phyloP scores from a whole-genome alignment of 2,888 invertebrate genomes.

The Altica lythri region DNA sequence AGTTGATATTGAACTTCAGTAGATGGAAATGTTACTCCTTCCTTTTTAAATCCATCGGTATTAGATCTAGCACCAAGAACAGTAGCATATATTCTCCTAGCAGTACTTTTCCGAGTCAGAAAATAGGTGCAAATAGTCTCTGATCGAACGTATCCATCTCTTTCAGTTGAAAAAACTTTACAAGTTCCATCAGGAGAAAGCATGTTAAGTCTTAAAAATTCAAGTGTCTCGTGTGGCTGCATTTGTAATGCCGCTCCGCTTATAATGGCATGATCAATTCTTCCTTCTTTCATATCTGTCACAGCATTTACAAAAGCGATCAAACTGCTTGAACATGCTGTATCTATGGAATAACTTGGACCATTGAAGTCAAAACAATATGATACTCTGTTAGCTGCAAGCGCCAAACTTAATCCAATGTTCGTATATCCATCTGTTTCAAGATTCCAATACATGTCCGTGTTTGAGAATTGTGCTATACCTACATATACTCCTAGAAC shows the following conservation, averaged over 20 bases:
- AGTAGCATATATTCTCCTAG: constrained; percentile 58
- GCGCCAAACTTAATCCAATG: background rate
- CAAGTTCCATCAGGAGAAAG: constrained; percentile 8
- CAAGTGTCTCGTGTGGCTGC: background rate
- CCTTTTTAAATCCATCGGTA: constrained; percentile 51
- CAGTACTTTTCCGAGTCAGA: constrained; percentile 50
- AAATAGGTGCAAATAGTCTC: constrained; percentile 57
- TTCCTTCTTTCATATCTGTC: constrained; percentile 29
- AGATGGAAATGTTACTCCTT: constrained; percentile 53
- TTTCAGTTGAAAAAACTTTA: constrained; percentile 31
- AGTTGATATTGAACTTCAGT: constrained; percentile 64
- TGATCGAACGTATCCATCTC: constrained; percentile 51
- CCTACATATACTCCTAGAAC: constrained; percentile 12
- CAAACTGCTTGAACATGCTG: constrained; percentile 42
- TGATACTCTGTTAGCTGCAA: constrained; percentile 39
- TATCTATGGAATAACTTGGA: constrained; percentile 42
- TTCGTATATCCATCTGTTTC: background rate
- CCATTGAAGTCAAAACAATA: constrained; percentile 42
- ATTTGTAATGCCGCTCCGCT: constrained; percentile 12
- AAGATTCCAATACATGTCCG: background rate
- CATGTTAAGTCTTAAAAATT: constrained; percentile 1
- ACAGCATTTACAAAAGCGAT: constrained; percentile 39
- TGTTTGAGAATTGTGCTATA: no score
- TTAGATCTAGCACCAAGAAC: constrained; percentile 50
- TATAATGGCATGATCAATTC: constrained; percentile 34